Evolutionary conservation across 1,140 invertebrate genomes (phyloP).

Genomic region (Drosophila obscura): DNA sequence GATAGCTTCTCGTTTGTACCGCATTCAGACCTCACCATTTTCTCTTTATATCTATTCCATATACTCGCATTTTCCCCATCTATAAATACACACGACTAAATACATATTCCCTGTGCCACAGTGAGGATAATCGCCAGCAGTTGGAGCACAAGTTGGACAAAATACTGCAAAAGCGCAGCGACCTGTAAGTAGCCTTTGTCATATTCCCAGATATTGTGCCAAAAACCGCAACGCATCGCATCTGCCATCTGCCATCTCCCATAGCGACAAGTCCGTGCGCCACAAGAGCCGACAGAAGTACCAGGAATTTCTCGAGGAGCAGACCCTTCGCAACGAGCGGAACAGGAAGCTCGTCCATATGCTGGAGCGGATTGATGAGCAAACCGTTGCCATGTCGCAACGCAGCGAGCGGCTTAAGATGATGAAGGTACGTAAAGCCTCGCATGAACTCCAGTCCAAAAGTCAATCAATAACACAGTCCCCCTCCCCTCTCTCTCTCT

Average conservation of each 20-base stretch:
- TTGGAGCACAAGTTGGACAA: conserved; percentile 81
- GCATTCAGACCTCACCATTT: too few species aligned
- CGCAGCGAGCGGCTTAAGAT: conserved; percentile 87
- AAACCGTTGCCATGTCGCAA: conserved; percentile 85
- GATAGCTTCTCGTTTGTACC: not conserved
- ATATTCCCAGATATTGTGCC: not conserved
- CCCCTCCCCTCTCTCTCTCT: not conserved
- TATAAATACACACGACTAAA: too few species aligned
- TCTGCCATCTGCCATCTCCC: not conserved
- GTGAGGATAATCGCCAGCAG: conserved; percentile 80
- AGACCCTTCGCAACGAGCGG: conserved; percentile 85
- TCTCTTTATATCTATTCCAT: not conserved
- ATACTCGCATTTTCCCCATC: too few species aligned
- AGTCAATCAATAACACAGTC: not conserved
- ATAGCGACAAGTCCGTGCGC: conserved; percentile 79
- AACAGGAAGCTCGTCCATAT: conserved; percentile 86
- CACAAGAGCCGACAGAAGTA: conserved; percentile 86
- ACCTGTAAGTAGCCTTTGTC: conserved; percentile 73
- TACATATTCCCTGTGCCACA: conserved; percentile 19
- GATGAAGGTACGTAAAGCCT: conserved; percentile 83
- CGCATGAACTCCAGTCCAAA: not conserved
- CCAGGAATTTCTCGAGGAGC: conserved; percentile 87
- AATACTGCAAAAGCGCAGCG: conserved; percentile 74
- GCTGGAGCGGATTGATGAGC: conserved; percentile 86
- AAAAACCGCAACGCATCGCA: not conserved